These are phyloP conservation scores for Darevskia mixta DNA, from an alignment of 2,797 vertebrate species.

Conservation along the genomic window DNA sequence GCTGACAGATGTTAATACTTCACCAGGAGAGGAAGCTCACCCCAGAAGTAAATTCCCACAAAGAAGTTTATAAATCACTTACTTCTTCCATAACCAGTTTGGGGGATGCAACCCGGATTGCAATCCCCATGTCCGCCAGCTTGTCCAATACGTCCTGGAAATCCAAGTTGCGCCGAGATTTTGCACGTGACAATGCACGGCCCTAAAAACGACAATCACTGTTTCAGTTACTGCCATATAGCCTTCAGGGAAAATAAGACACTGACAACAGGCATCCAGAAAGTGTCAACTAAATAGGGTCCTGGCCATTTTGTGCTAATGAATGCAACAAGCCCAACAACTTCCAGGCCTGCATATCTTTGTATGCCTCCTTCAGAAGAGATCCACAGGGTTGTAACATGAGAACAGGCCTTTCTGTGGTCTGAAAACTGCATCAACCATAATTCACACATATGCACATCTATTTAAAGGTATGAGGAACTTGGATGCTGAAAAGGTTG, in stretches of 20 bases:
- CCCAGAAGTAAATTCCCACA: background rate
- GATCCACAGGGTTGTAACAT: too few species aligned
- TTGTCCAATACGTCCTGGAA: constrained; percentile 99
- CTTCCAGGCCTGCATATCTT: background rate
- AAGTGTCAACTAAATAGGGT: background rate
- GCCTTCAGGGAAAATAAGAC: background rate
- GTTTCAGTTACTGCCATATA: constrained; percentile 15
- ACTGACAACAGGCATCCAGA: background rate
- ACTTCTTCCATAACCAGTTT: constrained; percentile 99
- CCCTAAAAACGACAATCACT: constrained; percentile 81
- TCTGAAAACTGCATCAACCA: background rate
- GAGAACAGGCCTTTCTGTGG: background rate
- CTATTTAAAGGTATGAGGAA: background rate
- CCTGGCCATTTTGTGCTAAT: background rate
- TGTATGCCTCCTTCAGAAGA: too few species aligned
- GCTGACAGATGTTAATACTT: background rate
- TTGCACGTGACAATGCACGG: constrained; percentile 94
- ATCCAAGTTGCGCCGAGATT: constrained; percentile 96
- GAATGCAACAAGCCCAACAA: background rate
- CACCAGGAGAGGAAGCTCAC: background rate
- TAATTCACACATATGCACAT: background rate
- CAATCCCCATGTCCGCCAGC: constrained; percentile 95
- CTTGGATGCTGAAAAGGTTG: too few species aligned
- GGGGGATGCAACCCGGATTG: constrained; percentile 96
- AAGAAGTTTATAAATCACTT: constrained; percentile 44